Evolutionary conservation across 1,140 invertebrate genomes (phyloP), one percentile per base, ranked within the genome.

Genomic region (Mesaphorura yosii): DNA sequence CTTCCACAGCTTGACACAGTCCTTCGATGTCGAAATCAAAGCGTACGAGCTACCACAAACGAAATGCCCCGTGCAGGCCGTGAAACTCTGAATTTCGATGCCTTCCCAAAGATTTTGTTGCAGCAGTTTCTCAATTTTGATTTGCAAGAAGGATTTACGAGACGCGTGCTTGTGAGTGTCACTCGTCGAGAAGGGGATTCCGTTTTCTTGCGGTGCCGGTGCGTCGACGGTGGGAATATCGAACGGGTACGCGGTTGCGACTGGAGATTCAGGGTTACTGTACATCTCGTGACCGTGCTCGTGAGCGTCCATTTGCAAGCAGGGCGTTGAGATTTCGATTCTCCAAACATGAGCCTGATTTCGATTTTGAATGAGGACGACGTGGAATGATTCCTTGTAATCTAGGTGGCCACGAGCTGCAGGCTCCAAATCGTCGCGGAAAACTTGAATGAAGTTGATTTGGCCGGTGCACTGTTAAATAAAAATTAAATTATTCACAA

Each of bases 1-100:
- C 45, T 59, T 63, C 61, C 57, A 63, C 10, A 63, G 25, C 31
- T 63, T 59, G 3, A 63, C 61, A 37, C 51, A 59, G 39, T 59
- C 58, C 20, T 51, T 53, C 20, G 54, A 57, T 3, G 61, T 63
- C 5, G 51, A 39, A 28, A 63, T 59, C 27, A 63, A 50, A 2
- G 61, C 61, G 22, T 59, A 59, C 14, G 50, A 57, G 17, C 58
- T 57, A 10, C 61, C 61, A 42, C 61, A 63, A 1, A 63, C 61
- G 51, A 63, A 63, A 34, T 63, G 61, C 4, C 61, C 61, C 22
- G 48, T 54, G 42, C 61, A 63, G 6, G 58, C 48, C 4, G 61
- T 59, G 46, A 59, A 63, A n/a, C 27, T 51, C 6, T 53, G 23
- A 6, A 59, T 55, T 31, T 55, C 45, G 23, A 57, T 42, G 2